These are phyloP conservation scores for Limnothrissa miodon DNA, from an alignment of 2,113 vertebrate species.

Conservation along the genomic window DNA sequence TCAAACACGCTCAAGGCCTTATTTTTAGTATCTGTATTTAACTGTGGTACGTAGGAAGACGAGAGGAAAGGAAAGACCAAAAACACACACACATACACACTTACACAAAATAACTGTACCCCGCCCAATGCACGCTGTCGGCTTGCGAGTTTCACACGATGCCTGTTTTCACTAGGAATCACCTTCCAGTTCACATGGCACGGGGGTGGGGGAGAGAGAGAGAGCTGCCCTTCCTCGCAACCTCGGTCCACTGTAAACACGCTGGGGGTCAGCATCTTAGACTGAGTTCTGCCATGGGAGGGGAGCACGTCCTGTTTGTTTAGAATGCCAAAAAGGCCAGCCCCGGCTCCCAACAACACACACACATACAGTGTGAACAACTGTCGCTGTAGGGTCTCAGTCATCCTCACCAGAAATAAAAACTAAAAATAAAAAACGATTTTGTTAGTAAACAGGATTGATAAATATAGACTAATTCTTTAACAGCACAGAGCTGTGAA, in stretches of 20 bases:
- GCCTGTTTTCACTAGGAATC: conserved; percentile 61
- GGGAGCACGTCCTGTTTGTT: conserved; percentile 50
- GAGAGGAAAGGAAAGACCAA: not conserved
- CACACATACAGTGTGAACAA: conserved; percentile 10
- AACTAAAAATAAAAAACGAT: not conserved
- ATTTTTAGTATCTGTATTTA: conserved; percentile 60
- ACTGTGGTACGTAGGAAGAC: conserved; percentile 43
- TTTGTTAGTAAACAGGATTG: conserved; percentile 17
- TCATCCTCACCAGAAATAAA: not conserved
- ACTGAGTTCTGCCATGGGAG: conserved; percentile 25
- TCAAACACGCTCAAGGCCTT: conserved; percentile 44
- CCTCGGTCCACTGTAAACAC: conserved; percentile 54
- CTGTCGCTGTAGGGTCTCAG: not conserved
- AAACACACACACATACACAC: not conserved
- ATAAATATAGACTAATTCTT: conserved; percentile 5
- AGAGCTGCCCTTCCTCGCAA: conserved; percentile 47
- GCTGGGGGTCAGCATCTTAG: conserved; percentile 25
- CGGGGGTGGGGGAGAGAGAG: conserved; percentile 50
- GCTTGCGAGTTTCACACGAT: conserved; percentile 36
- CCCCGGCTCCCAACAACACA: not conserved
- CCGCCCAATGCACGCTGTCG: conserved; percentile 23
- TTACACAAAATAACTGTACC: conserved; percentile 42
- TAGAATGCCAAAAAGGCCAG: conserved; percentile 30
- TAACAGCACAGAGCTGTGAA: conserved; percentile 7
- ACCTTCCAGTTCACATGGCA: conserved; percentile 60